Evolutionary conservation across 2,888 invertebrate species (phyloP).

Genomic region (Luperina testacea): DNA sequence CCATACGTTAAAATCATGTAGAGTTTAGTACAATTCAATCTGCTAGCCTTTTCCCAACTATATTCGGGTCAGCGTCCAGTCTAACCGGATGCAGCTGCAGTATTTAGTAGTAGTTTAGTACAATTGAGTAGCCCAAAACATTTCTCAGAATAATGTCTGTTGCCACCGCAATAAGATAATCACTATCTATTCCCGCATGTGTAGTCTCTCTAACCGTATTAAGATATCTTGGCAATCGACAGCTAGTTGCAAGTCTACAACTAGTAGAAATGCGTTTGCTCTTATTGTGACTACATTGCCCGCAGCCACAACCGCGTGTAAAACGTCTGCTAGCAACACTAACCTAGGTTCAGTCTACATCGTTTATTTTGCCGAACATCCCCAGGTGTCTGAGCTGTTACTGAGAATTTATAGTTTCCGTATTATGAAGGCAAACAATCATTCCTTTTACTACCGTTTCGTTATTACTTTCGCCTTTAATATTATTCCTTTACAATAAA

Average conservation of each 20-base stretch:
- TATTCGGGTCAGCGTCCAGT: background rate
- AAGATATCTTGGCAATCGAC: conserved; percentile 21
- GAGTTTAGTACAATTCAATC: background rate
- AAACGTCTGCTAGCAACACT: conserved; percentile 16
- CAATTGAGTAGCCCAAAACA: background rate
- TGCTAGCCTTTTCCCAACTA: background rate
- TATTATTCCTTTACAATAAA: conserved; percentile 50
- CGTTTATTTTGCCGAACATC: conserved; percentile 30
- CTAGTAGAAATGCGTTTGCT: conserved; percentile 29
- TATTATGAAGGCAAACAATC: conserved; percentile 45
- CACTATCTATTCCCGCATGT: background rate
- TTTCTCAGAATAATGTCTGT: background rate
- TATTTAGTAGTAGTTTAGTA: background rate
- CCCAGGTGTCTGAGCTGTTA: conserved; percentile 33
- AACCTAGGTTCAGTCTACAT: conserved; percentile 20
- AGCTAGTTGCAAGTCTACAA: conserved; percentile 27
- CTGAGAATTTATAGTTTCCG: conserved; percentile 43
- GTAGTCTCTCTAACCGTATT: conserved; percentile 1
- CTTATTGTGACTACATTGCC: conserved; percentile 21
- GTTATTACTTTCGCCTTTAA: conserved; percentile 35
- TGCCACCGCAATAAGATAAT: background rate
- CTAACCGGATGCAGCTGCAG: background rate
- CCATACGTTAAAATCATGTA: background rate
- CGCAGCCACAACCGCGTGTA: conserved; percentile 1
- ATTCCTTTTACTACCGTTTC: conserved; percentile 30